These are phyloP conservation scores for Trinorchestia longiramus DNA, from an alignment of 1,140 invertebrate species.

Conservation along the genomic window DNA sequence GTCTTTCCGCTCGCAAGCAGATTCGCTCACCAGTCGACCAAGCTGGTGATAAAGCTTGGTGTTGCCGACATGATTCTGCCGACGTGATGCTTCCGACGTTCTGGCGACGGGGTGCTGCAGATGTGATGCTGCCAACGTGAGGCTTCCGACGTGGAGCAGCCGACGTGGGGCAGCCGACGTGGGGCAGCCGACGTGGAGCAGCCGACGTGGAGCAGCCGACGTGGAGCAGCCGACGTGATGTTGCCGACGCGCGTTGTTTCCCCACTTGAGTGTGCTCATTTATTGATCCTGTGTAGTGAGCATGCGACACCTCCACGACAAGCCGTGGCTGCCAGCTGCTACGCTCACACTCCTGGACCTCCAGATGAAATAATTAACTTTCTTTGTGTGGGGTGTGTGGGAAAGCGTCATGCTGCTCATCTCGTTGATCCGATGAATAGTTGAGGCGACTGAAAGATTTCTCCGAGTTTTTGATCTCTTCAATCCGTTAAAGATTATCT, in stretches of 20 bases:
- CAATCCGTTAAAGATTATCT: neutral
- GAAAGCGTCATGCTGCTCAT: neutral
- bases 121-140: too few relatives aligned
- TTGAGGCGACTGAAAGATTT: neutral
- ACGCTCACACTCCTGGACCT: neutral
- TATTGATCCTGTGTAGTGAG: neutral
- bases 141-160: too few relatives aligned
- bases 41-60: too few relatives aligned
- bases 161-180: too few relatives aligned
- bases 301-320: neutral
- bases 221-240: neutral
- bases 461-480: neutral
- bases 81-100: neutral
- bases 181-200: too few relatives aligned
- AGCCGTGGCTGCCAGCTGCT: neutral
- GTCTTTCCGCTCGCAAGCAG: too few relatives aligned
- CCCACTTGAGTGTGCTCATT: too few relatives aligned
- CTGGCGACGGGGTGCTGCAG: too few relatives aligned
- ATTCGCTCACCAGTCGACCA: too few relatives aligned
- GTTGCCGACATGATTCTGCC: neutral
- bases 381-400: neutral
- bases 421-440: neutral
- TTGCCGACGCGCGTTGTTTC: neutral
- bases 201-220: neutral
- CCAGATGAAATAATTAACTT: neutral